These are phyloP conservation scores for Drosophila funebris DNA, from an alignment of 1,140 invertebrate species.

Conservation along the genomic window DNA sequence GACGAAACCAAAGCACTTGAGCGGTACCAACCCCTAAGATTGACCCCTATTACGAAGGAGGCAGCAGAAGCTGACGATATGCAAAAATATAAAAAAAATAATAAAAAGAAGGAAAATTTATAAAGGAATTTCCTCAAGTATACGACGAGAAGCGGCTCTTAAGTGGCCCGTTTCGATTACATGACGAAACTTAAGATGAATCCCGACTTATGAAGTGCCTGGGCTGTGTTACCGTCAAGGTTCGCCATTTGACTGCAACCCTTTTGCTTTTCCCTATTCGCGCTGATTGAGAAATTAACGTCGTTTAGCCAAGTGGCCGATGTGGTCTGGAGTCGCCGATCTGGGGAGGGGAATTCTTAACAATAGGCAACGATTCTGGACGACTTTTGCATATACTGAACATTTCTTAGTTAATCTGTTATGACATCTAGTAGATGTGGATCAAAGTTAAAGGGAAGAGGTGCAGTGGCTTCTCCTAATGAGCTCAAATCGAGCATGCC, in stretches of 20 bases:
- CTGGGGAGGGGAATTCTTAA: neutral
- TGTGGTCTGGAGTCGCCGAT: neutral
- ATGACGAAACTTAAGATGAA: constrained; percentile 57
- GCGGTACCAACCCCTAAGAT: constrained; percentile 64
- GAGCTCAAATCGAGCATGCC: constrained; percentile 75
- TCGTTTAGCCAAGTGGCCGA: constrained; percentile 75
- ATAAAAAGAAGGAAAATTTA: constrained; percentile 61
- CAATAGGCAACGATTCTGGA: constrained; percentile 11
- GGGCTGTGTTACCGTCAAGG: neutral
- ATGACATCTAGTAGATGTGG: constrained; percentile 69
- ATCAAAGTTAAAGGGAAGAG: neutral
- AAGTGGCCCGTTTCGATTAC: constrained; percentile 81
- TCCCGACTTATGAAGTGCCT: constrained; percentile 49
- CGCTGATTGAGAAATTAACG: constrained; percentile 73
- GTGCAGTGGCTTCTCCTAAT: constrained; percentile 43
- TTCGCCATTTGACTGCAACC: constrained; percentile 50
- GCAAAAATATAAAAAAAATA: constrained; percentile 35
- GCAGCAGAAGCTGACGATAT: constrained; percentile 26
- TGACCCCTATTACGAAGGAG: constrained; percentile 29
- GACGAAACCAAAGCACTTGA: constrained; percentile 52
- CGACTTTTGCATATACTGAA: constrained; percentile 26
- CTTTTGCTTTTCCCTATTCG: constrained; percentile 23
- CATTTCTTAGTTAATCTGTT: constrained; percentile 72
- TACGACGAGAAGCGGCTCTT: constrained; percentile 51
- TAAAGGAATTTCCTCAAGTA: constrained; percentile 68